These are phyloP conservation scores for Ceyx cyanopectus DNA, from an alignment of 2,113 vertebrate species.

Conservation along the genomic window DNA sequence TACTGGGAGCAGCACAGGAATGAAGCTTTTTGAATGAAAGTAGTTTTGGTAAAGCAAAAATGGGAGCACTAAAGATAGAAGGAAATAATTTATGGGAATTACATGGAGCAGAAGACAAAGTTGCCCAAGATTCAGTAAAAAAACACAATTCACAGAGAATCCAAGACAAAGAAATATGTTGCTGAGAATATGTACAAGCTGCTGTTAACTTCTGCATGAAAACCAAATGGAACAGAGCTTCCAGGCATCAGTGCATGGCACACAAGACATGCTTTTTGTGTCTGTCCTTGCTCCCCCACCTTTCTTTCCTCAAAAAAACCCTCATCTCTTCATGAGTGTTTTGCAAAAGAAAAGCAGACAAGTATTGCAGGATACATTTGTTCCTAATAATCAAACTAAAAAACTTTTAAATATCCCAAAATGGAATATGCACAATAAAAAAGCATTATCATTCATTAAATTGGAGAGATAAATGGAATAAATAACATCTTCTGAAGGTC, in stretches of 20 bases:
- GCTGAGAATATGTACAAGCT: neutral
- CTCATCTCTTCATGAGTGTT: neutral
- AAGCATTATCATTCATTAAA: neutral
- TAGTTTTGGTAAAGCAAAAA: neutral
- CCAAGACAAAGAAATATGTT: neutral
- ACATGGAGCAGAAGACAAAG: neutral
- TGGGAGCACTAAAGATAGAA: neutral
- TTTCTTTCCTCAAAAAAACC: neutral
- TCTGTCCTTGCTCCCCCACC: neutral
- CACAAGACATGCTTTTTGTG: neutral
- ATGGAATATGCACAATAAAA: neutral
- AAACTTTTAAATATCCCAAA: neutral
- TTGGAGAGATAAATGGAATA: constrained; percentile 7
- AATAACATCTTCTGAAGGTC: neutral
- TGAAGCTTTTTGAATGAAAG: neutral
- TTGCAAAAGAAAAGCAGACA: neutral
- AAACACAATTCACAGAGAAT: neutral
- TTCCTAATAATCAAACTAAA: neutral
- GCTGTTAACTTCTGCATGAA: neutral
- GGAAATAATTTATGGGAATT: neutral
- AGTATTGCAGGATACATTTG: neutral
- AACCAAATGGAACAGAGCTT: neutral
- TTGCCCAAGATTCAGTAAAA: neutral
- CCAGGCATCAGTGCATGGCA: neutral
- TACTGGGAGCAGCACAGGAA: neutral